Conservation (phyloP, 92 coral and sea anemone genomes). For the Palythoa grandis region DNA sequence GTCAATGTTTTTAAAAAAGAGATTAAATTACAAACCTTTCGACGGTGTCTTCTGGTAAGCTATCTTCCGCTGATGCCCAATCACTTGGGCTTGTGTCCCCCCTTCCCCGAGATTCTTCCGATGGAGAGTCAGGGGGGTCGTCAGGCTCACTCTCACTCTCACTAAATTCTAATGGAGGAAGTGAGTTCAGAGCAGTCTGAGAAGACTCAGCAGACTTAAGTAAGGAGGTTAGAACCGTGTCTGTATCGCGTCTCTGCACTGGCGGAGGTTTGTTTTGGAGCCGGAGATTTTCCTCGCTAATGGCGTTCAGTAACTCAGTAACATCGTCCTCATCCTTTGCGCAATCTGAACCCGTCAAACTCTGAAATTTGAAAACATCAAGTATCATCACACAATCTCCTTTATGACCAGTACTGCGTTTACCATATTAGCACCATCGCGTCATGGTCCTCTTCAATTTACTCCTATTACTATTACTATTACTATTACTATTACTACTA, state of each 20-base stretch:
- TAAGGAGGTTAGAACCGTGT: constrained; percentile 72
- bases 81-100: constrained; percentile 26
- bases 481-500: too few species aligned
- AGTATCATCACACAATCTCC: too few species aligned
- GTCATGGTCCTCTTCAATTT: too few species aligned
- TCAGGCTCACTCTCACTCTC: constrained; percentile 39
- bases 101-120: constrained; percentile 22
- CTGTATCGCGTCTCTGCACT: constrained; percentile 73
- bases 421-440: too few species aligned
- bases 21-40: background rate
- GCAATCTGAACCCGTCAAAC: constrained; percentile 62
- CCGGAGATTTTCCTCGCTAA: constrained; percentile 51
- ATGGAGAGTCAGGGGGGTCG: constrained; percentile 19
- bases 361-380: constrained; percentile 44
- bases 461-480: too few species aligned
- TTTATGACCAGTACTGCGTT: too few species aligned
- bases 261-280: constrained; percentile 55
- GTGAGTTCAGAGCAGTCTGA: constrained; percentile 49
- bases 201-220: constrained; percentile 65
- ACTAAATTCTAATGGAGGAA: constrained; percentile 46
- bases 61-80: constrained; percentile 44
- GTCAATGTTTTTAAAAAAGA: too few species aligned
- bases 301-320: constrained; percentile 70
- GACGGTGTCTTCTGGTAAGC: constrained; percentile 25
- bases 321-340: constrained; percentile 80